Base-by-base conservation (phyloP, 2,888 invertebrate genomes). In the Apodemia duryi region DNA sequence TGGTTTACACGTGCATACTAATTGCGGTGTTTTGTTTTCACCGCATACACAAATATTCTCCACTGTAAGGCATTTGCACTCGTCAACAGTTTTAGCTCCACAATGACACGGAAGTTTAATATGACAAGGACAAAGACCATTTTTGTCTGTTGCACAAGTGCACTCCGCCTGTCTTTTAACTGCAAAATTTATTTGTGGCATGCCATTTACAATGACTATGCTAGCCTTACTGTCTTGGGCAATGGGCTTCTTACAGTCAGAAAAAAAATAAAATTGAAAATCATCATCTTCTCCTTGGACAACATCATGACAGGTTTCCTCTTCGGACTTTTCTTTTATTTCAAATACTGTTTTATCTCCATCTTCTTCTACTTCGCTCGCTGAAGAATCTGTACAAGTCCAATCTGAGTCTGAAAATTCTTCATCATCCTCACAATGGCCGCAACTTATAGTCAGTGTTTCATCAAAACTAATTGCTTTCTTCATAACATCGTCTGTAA, bases 381-480 rank as follows among this genome's bases (percentile, higher is more conserved):
- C 74, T 29, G 79, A 72, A 68, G 81, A 74, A 52, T 84, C 83
- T 41, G 75, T 70, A 68, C 85, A 84, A 52, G 87, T 85, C 90
- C 78, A 93, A 69, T 83, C 92, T 70, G 79, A 93, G 67, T 82
- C 91, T 70, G 78, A 89, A 49, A 69, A 85, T 74, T 74, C 91
- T 72, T 73, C 82, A 4, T 77, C 75, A 29, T 84, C 84, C 41
- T 85, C 86, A 69, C 79, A 76, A 72, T 92, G 89, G 9, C 92
- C 85, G 71, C 91, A 92, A 74, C 93, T 93, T 63, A 94, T 84
- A 63, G 94, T 74, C 61, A 94, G 77, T 6, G 88, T 87, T 81
- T 94, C 94, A 35, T 86, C 86, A 75, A 94, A 94, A 72, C 92
- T 86, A 72, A 94, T 71, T 70, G 90, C 80, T 70, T 88, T 78